phyloP scores from a whole-genome alignment of 2,797 vertebrate species.

The Lacerta bilineata region DNA sequence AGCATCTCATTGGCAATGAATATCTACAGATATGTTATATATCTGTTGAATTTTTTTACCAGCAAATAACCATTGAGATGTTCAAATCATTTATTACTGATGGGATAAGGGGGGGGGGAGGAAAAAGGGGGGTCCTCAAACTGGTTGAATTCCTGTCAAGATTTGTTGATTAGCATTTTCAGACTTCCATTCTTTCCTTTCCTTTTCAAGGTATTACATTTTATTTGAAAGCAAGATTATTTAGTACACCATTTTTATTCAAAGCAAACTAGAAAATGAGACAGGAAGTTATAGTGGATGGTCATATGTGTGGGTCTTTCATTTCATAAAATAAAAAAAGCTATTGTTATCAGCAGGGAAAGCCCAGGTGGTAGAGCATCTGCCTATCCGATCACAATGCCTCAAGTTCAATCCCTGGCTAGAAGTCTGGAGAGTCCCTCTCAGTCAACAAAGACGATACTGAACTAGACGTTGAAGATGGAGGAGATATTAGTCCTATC shows the following conservation, averaged over 20 bases:
- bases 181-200: too few relatives aligned
- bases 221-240: background rate
- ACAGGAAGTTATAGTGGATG: background rate
- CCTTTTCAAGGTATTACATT: background rate
- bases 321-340: background rate
- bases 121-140: background rate
- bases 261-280: background rate
- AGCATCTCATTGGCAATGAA: conserved; percentile 31
- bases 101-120: conserved; percentile 1
- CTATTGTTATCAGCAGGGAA: background rate
- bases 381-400: background rate
- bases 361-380: background rate
- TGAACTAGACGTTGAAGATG: background rate
- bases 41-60: conserved; percentile 12
- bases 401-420: background rate
- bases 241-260: conserved; percentile 28
- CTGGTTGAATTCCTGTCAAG: background rate
- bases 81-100: conserved; percentile 33
- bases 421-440: too few relatives aligned
- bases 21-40: conserved; percentile 45
- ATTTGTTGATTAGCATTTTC: conserved; percentile 26
- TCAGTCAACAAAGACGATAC: background rate
- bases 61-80: conserved; percentile 19
- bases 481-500: too few relatives aligned
- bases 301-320: background rate